Percentiles rank a stretch among this genome's conserved stretches.
phyloP scores from a whole-genome alignment of 2,888 invertebrate genomes.

The Girardia tigrina region DNA sequence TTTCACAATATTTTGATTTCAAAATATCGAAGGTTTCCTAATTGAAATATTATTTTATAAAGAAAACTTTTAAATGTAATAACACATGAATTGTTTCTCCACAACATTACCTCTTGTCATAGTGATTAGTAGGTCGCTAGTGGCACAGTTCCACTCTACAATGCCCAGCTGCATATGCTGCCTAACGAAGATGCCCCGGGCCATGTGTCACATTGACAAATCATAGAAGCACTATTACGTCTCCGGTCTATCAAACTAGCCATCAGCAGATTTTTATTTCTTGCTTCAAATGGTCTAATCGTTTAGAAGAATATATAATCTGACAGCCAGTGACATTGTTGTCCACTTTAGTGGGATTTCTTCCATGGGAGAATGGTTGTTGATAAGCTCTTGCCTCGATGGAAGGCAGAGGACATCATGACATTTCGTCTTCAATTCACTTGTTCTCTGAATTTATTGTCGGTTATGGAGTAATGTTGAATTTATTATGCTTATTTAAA shows the following conservation, averaged over 20 bases:
- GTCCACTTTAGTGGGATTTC: conserved; percentile 20
- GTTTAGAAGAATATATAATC: conserved; percentile 20
- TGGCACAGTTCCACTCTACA: conserved; percentile 20
- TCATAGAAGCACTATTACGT: conserved; percentile 20
- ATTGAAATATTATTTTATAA: background rate
- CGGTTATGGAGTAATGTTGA: background rate
- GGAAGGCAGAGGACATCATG: background rate
- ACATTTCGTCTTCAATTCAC: conserved; percentile 19
- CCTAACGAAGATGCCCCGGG: background rate
- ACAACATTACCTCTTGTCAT: conserved; percentile 11
- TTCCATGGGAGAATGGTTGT: background rate
- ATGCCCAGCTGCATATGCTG: background rate
- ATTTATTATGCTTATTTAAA: too few relatives aligned
- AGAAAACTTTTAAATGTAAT: background rate
- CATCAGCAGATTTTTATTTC: conserved; percentile 14
- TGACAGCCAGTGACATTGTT: conserved; percentile 18
- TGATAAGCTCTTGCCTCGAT: conserved; percentile 1
- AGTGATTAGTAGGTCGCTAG: background rate
- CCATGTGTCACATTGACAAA: background rate
- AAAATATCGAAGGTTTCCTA: too few relatives aligned
- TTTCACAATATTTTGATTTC: too few relatives aligned
- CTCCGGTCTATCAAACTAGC: conserved; percentile 15
- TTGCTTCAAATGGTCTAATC: conserved; percentile 23
- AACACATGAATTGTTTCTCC: background rate
- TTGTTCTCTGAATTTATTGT: background rate